Percentiles rank a stretch among this genome's conserved stretches.
These are phyloP conservation scores for Pelecanoides urinatrix DNA, from an alignment of 2,113 vertebrate genomes.

Conservation along the genomic window DNA sequence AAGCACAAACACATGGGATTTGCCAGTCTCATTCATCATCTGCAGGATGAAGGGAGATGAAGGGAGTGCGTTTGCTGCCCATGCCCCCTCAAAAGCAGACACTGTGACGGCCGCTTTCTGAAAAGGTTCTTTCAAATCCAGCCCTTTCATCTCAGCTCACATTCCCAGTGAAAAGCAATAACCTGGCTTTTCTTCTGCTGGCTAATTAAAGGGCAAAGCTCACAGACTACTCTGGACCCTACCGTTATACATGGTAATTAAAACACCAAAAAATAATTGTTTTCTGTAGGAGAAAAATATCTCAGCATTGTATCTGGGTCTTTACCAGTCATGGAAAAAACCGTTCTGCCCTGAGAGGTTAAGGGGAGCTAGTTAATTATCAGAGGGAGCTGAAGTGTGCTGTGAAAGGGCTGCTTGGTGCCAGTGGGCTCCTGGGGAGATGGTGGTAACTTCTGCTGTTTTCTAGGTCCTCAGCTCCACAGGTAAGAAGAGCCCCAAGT, in stretches of 20 bases:
- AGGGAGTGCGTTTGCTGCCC: neutral
- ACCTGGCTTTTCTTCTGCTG: slow-evolving; percentile 46
- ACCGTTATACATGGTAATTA: slow-evolving; percentile 43
- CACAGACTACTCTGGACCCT: neutral
- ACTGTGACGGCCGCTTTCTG: neutral
- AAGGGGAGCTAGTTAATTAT: neutral
- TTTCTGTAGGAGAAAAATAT: neutral
- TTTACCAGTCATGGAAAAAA: neutral
- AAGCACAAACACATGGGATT: neutral
- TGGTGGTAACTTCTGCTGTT: neutral
- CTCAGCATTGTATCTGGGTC: neutral
- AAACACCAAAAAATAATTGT: slow-evolving; percentile 17
- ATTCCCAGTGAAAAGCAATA: slow-evolving; percentile 17
- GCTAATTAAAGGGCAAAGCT: slow-evolving; percentile 59
- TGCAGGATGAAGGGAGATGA: neutral
- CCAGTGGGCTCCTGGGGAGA: neutral
- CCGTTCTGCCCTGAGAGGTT: neutral
- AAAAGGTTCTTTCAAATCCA: slow-evolving; percentile 38
- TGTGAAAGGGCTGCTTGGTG: neutral
- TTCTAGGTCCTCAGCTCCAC: neutral
- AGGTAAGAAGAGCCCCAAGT: neutral
- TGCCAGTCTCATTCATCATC: neutral
- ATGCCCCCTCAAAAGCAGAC: neutral
- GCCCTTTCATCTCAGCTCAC: slow-evolving; percentile 43
- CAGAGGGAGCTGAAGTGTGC: neutral